phyloP scores from a whole-genome alignment of 2,797 vertebrate species.

The Neomorphus geoffroyi region DNA sequence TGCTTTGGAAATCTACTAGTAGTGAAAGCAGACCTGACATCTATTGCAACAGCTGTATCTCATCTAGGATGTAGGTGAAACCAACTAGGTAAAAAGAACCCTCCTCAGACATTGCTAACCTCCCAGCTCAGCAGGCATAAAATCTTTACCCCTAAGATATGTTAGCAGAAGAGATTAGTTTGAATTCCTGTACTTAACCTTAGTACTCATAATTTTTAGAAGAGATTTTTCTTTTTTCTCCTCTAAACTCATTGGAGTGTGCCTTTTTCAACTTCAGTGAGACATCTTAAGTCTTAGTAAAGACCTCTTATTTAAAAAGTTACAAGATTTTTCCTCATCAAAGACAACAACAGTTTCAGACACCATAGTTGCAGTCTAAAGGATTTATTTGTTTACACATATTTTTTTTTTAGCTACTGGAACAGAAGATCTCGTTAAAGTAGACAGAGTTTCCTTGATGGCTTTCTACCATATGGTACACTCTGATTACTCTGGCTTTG shows the following conservation, averaged over 20 bases:
- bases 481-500: neutral
- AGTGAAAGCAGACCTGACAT: neutral
- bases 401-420: neutral
- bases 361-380: neutral
- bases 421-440: neutral
- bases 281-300: neutral
- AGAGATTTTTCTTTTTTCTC: no score
- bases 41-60: neutral
- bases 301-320: neutral
- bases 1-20: neutral
- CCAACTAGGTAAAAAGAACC: neutral
- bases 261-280: neutral
- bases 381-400: neutral
- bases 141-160: neutral
- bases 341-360: neutral
- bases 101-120: accelerated
- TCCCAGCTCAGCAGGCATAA: neutral
- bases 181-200: no score
- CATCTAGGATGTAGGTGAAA: neutral
- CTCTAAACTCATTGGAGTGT: accelerated
- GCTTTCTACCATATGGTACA: neutral
- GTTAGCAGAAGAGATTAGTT: neutral
- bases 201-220: neutral
- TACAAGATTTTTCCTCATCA: neutral
- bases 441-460: neutral